A percentile compares a stretch with the other conserved stretches of the same genome.
Conservation (phyloP, 2,113 vertebrate species). For the Melanocharis versteri region DNA sequence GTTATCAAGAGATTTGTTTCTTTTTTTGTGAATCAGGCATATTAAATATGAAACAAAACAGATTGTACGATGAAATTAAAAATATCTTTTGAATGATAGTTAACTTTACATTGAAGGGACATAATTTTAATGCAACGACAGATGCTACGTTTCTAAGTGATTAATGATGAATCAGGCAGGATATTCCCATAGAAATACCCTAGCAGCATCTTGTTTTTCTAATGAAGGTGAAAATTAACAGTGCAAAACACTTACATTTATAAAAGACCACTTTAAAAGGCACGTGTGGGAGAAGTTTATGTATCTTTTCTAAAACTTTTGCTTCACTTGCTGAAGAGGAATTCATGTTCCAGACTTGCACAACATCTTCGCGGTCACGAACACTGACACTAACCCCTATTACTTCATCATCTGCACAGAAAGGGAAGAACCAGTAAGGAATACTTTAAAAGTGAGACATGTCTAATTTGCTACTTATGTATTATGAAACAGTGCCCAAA, state of each 20-base stretch:
- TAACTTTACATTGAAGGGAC: background rate
- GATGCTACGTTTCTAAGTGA: background rate
- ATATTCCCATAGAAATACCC: background rate
- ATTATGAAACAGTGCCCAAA: background rate
- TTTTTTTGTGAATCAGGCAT: background rate
- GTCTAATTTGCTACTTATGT: background rate
- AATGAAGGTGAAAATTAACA: background rate
- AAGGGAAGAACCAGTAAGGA: background rate
- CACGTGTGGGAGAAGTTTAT: slow-evolving; percentile 87
- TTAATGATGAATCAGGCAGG: background rate
- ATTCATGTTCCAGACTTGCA: slow-evolving; percentile 97
- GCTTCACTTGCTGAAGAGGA: slow-evolving; percentile 86
- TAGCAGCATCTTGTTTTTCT: background rate
- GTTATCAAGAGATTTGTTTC: background rate
- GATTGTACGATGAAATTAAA: background rate
- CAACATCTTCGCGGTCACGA: slow-evolving; percentile 87
- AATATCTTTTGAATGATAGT: background rate
- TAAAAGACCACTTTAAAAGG: slow-evolving; percentile 95
- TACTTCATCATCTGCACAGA: slow-evolving; percentile 88
- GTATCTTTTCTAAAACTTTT: slow-evolving; percentile 87
- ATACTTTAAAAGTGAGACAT: slow-evolving; percentile 1
- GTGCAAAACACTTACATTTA: slow-evolving; percentile 86
- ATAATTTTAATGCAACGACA: background rate
- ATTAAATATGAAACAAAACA: background rate
- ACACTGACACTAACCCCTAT: slow-evolving; percentile 93